A percentile compares a stretch with the other conserved stretches of the same genome.
phyloP scores from a whole-genome alignment of 2,888 invertebrate species.

The Seira sanloemensis region DNA sequence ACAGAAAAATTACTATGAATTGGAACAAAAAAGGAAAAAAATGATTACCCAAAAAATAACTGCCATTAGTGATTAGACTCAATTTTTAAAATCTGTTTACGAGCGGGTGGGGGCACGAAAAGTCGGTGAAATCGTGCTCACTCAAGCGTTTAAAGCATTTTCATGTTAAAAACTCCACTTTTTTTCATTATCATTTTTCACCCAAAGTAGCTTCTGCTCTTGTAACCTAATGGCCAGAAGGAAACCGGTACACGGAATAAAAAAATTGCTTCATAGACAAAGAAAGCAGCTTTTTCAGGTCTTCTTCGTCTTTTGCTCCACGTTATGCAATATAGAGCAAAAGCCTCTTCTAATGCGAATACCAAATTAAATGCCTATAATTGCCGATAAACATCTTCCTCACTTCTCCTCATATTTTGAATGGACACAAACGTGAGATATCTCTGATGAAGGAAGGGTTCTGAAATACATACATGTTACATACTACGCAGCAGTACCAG shows the following conservation, averaged over 20 bases:
- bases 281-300: neutral
- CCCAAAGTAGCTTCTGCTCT: slow-evolving; percentile 8
- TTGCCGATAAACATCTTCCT: neutral
- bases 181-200: neutral
- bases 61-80: neutral
- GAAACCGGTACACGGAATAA: neutral
- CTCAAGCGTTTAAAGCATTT: slow-evolving; percentile 14
- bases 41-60: neutral
- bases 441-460: neutral
- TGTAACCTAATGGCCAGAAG: slow-evolving; percentile 24
- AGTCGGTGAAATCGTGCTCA: slow-evolving; percentile 15
- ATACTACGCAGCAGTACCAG: neutral
- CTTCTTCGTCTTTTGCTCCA: neutral
- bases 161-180: neutral
- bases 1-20: neutral
- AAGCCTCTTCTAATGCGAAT: neutral
- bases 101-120: neutral
- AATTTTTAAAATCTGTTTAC: slow-evolving; percentile 2
- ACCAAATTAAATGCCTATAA: slow-evolving; percentile 9
- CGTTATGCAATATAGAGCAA: neutral
- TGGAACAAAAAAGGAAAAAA: neutral
- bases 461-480: no score
- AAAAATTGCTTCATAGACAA: neutral
- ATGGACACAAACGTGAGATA: neutral
- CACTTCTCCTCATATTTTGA: neutral